Base-by-base conservation (phyloP, 2,113 vertebrate genomes). In the Ardeotis arabs region DNA sequence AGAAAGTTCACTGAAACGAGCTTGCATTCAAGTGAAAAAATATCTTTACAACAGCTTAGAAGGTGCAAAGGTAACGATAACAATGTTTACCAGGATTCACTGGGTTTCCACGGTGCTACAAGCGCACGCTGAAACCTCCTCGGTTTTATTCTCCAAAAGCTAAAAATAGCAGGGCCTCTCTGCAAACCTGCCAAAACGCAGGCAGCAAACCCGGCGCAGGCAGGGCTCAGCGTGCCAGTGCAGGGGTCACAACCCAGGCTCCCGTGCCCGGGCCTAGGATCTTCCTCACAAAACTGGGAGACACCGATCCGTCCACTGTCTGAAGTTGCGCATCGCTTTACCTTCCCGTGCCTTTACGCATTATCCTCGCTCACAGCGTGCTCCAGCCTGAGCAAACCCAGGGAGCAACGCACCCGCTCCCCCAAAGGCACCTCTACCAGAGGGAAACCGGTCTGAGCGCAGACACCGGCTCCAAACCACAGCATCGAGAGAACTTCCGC, bases 231-330 rank as follows among this genome's bases (percentile, higher is more conserved):
- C 31, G 50, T 29, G 84, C 47, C 9, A 4, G 29, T 0, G 14
- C 44, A 3, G 20, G 52, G 60, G 53, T 6, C 24, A 2, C 0
- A 7, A 11, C 3, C 64, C 59, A 2, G 7, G 21, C 12, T 19
- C 50, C 6, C 2, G 0, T 10, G 41, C 64, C 70, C 1, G 35
- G 39, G 13, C 21, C n/a, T 2, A 2, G n/a, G 25, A 29, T 3
- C 60, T 50, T 27, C 41, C 2, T 4, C 7, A 8, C 1, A 19
- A 7, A 44, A 37, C 25, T 0, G 10, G 44, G 49, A 13, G 68
- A 12, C 1, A 3, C 22, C 2, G 0, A 9, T 8, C 9, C 2
- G 21, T 3, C 8, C 14, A 1, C 66, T 17, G 14, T 2, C 2
- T 3, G 33, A 17, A 18, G 45, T 1, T 10, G 5, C 5, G 20